Percentiles rank a stretch among this genome's conserved stretches.
phyloP scores from a whole-genome alignment of 64 coral and sea anemone species.

The Actinia tenebrosa region DNA sequence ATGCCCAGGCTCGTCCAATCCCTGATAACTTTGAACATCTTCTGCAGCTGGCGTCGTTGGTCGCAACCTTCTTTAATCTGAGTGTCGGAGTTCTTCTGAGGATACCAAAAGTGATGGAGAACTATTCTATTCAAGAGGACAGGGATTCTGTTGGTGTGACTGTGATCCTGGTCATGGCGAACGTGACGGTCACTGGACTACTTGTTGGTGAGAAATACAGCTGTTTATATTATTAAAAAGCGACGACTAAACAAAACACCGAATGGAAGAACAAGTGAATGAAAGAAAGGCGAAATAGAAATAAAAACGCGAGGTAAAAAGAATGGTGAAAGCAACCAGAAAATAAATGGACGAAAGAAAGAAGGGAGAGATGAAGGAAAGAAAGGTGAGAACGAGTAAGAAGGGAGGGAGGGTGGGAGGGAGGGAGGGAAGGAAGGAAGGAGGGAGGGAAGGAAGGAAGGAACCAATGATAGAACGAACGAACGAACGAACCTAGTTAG shows the following conservation, averaged over 20 bases:
- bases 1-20: constrained; percentile 76
- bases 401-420: too few relatives aligned
- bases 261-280: too few relatives aligned
- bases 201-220: constrained; percentile 24
- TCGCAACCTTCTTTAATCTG: constrained; percentile 37
- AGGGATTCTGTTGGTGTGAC: constrained; percentile 57
- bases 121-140: constrained; percentile 50
- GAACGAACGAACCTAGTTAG: too few relatives aligned
- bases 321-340: too few relatives aligned
- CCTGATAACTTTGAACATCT: constrained; percentile 78
- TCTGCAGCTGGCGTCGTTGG: constrained; percentile 50
- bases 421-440: too few relatives aligned
- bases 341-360: too few relatives aligned
- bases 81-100: constrained; percentile 48
- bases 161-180: constrained; percentile 34
- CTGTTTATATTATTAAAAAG: background rate
- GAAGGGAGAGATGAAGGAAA: too few relatives aligned
- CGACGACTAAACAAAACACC: background rate
- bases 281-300: too few relatives aligned
- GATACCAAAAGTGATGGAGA: constrained; percentile 45
- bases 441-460: too few relatives aligned
- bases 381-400: too few relatives aligned
- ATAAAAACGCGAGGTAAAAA: too few relatives aligned
- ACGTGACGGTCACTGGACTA: constrained; percentile 34
- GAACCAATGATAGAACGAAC: too few relatives aligned